A percentile compares a stretch with the other conserved stretches of the same genome.
These are phyloP conservation scores for Cnemophilus loriae DNA, from an alignment of 2,113 vertebrate species.

Conservation along the genomic window DNA sequence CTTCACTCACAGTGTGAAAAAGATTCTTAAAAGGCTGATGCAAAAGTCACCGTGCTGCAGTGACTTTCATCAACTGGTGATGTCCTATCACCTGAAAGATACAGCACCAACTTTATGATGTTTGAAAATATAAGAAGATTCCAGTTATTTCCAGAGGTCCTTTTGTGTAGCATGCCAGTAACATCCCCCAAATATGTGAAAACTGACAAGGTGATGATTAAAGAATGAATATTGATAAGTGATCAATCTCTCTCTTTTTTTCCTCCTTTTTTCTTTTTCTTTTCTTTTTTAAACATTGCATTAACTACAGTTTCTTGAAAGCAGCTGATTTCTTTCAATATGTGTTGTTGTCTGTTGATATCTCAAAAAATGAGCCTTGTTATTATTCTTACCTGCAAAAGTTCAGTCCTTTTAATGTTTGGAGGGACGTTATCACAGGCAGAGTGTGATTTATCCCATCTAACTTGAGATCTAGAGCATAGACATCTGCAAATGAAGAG, in stretches of 20 bases:
- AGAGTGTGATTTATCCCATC: not conserved
- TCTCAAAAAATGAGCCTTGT: not conserved
- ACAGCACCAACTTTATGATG: not conserved
- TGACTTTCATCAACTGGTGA: not conserved
- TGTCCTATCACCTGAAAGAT: not conserved
- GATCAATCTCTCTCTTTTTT: not conserved
- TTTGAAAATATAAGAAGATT: not conserved
- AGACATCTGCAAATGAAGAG: not conserved
- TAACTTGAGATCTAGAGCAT: not conserved
- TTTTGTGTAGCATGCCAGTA: not conserved
- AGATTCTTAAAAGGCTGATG: not conserved
- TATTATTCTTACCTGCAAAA: not conserved
- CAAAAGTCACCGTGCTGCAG: not conserved
- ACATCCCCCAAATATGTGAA: not conserved
- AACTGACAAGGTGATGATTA: not conserved
- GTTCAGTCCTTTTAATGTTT: not conserved
- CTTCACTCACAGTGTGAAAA: not conserved
- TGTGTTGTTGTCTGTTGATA: not conserved
- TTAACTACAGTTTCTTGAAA: not conserved
- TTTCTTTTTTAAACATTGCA: not conserved
- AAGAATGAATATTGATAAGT: not conserved
- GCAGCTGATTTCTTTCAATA: not conserved
- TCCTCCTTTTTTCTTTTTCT: rapidly evolving
- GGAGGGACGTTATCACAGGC: not conserved
- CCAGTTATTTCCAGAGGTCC: not conserved